Base-by-base conservation (phyloP, 2,888 invertebrate genomes). In the Dicyrtomina minuta region DNA sequence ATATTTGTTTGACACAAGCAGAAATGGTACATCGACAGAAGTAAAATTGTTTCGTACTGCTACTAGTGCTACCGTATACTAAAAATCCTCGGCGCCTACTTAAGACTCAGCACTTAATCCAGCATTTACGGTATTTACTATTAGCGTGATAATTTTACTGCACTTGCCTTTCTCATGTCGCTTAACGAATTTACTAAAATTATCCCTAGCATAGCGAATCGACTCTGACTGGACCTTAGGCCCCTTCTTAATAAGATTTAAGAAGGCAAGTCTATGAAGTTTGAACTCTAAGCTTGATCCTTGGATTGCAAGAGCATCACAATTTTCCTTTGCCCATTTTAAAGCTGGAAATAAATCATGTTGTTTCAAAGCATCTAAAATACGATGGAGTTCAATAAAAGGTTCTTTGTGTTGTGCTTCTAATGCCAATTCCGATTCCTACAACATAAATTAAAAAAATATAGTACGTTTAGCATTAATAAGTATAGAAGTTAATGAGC, bases 261-360 rank as follows among this genome's bases (percentile, higher is more conserved):
- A 88, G 81, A 92, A 93, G 76, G 89, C 88, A 78, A 93, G 84
- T 76, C 90, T 86, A 82, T 93, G 93, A 67, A 93, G 83, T 62
- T 79, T 79, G 64, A 79, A 79, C 59, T 79, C 77, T 10, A 79
- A 66, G 62, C 74, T 79, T 67, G 83, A 84, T 74, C 82, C 81
- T 81, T 88, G 88, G 72, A 85, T 85, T 77, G 88, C 85, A 61
- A 97, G 84, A 69, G 88, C 87, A 46, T 89, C 87, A 26, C 89
- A 87, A 80, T 93, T 89, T 10, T 86, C 86, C 74, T 87, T 86
- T 0, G 91, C 91, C 97, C 97, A 98, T 78, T 89, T 87, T 43
- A 97, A 83, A 0, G 96, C 96, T 13, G 92, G 92, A 49, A 87
- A 86, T 1, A 97, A 86, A 80, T 96, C 90, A 60, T 88, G 88